These are phyloP conservation scores for Phrynosoma platyrhinos DNA, from an alignment of 2,113 vertebrate genomes.

Conservation along the genomic window DNA sequence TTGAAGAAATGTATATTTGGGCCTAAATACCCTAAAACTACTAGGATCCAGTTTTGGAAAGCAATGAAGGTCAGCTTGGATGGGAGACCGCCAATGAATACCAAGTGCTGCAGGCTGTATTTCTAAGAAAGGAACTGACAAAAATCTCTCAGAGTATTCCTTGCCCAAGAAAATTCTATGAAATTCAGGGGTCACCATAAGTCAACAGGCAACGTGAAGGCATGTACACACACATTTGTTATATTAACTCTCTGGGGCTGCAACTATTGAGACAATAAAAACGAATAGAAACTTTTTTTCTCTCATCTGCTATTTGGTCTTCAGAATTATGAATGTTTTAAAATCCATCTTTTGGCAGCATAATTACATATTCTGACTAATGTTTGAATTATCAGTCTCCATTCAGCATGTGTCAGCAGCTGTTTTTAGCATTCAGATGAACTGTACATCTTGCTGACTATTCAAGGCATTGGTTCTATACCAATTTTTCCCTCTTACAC, in stretches of 20 bases:
- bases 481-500: slow-evolving; percentile 46
- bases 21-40: too few relatives aligned
- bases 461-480: slow-evolving; percentile 32
- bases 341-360: slow-evolving; percentile 51
- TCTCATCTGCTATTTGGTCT: slow-evolving; percentile 53
- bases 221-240: too few relatives aligned
- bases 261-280: not conserved
- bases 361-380: slow-evolving; percentile 52
- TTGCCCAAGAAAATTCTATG: too few relatives aligned
- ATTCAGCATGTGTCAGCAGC: slow-evolving; percentile 69
- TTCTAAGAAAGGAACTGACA: too few relatives aligned
- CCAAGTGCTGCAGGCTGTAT: too few relatives aligned
- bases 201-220: too few relatives aligned
- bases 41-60: not conserved
- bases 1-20: slow-evolving; percentile 37
- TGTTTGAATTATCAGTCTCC: slow-evolving; percentile 73
- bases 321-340: slow-evolving; percentile 51
- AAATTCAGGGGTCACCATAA: too few relatives aligned
- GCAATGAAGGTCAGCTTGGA: too few relatives aligned
- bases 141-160: too few relatives aligned
- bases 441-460: slow-evolving; percentile 54
- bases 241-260: not conserved
- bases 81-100: too few relatives aligned
- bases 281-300: not conserved
- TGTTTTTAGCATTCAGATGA: slow-evolving; percentile 65